Evolutionary conservation across 2,888 invertebrate species (phyloP).

Genomic region (Eudasyphora cyanicolor): DNA sequence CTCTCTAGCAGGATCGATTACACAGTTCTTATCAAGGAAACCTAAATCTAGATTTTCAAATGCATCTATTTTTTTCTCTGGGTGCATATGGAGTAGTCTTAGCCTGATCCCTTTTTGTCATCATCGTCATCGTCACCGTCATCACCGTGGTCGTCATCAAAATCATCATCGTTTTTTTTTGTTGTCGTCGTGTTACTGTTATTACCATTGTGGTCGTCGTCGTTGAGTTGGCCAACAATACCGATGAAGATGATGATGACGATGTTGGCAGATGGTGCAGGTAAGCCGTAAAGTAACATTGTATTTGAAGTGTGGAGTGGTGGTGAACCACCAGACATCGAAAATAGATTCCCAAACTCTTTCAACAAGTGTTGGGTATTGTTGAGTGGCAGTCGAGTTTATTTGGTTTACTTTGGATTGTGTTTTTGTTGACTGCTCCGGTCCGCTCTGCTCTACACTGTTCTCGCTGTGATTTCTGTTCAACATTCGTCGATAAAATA

Average conservation of each 20-base stretch:
- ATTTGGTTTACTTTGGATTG: not conserved
- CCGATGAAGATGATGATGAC: no score
- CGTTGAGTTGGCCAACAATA: conserved; percentile 20
- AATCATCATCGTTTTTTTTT: no score
- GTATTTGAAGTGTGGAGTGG: not conserved
- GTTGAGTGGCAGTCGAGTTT: conserved; percentile 43
- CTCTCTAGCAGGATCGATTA: no score
- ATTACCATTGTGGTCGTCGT: not conserved
- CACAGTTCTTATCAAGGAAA: no score
- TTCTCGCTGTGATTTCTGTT: not conserved
- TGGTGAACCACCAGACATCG: not conserved
- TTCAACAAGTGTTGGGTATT: conserved; percentile 56
- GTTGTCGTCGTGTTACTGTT: no score
- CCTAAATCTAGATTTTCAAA: no score
- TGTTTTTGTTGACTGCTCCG: not conserved
- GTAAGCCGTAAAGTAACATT: no score
- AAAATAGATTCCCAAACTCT: conserved; percentile 34
- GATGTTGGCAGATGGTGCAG: no score
- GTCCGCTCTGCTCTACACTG: not conserved
- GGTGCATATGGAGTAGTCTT: not conserved
- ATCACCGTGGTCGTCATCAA: not conserved
- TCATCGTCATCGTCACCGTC: not conserved
- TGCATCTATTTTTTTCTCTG: no score
- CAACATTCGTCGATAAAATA: conserved; percentile 38
- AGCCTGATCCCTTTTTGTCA: conserved; percentile 1